Percentiles rank a stretch among this genome's conserved stretches.
phyloP scores from a whole-genome alignment of 1,140 invertebrate genomes.

The Odontomachus brunneus region DNA sequence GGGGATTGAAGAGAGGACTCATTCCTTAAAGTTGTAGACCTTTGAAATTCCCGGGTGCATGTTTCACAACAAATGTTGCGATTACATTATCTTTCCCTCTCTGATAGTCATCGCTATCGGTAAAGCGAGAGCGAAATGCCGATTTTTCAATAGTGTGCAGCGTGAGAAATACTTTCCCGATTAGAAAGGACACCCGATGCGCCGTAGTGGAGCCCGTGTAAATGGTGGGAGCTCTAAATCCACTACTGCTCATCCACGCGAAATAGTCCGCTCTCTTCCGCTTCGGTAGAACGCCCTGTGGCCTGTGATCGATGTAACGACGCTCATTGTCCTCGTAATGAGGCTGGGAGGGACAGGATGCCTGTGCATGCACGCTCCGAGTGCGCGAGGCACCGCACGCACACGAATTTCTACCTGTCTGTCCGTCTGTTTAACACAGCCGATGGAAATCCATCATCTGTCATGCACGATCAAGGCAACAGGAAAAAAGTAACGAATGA shows the following conservation, averaged over 20 bases:
- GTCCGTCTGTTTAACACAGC: constrained; percentile 36
- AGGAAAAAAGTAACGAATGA: neutral
- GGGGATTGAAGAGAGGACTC: no score
- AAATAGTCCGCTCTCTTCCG: constrained; percentile 67
- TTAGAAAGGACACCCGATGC: neutral
- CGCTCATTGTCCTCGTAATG: constrained; percentile 82
- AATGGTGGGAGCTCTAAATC: constrained; percentile 17
- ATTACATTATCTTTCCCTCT: no score
- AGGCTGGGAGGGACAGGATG: constrained; percentile 83
- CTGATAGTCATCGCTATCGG: no score
- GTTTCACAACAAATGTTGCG: no score
- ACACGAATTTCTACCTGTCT: neutral
- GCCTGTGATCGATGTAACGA: constrained; percentile 79
- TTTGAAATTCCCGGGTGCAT: no score
- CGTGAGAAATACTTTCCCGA: neutral
- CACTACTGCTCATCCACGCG: constrained; percentile 38
- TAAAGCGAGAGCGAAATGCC: no score
- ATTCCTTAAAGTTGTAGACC: no score
- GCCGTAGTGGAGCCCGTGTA: neutral
- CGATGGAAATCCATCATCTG: constrained; percentile 44
- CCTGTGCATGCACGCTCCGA: constrained; percentile 53
- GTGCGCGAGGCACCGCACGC: neutral
- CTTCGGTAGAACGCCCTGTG: constrained; percentile 56
- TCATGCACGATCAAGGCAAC: constrained; percentile 19
- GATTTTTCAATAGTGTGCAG: neutral